These are phyloP conservation scores for Prietella phreatophila DNA, from an alignment of 2,113 vertebrate genomes.

Conservation along the genomic window DNA sequence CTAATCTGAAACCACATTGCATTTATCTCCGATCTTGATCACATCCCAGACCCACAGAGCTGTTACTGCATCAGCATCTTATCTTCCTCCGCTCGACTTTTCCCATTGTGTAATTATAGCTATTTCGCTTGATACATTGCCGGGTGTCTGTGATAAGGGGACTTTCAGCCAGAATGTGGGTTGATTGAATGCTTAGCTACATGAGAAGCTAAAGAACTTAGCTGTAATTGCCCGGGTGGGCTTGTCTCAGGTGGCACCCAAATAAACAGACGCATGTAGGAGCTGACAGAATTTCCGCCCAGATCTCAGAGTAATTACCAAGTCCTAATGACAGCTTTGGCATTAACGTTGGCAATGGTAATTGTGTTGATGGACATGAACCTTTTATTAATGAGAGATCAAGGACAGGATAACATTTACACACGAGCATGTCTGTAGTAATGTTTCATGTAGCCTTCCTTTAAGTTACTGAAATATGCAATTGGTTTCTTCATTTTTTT, in stretches of 20 bases:
- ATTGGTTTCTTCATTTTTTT: not conserved
- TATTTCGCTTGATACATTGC: conserved; percentile 39
- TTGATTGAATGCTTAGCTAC: conserved; percentile 46
- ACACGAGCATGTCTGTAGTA: not conserved
- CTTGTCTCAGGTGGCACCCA: conserved; percentile 25
- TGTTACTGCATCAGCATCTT: conserved; percentile 34
- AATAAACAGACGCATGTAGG: conserved; percentile 39
- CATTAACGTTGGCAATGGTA: conserved; percentile 42
- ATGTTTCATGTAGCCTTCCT: not conserved
- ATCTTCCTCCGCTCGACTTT: conserved; percentile 13
- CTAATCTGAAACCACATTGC: conserved; percentile 47
- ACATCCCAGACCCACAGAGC: conserved; percentile 22
- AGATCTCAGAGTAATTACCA: conserved; percentile 40
- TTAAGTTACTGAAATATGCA: not conserved
- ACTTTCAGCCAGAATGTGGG: conserved; percentile 40
- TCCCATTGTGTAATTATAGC: conserved; percentile 36
- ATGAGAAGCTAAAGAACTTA: conserved; percentile 45
- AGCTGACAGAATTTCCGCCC: conserved; percentile 42
- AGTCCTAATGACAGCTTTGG: conserved; percentile 22
- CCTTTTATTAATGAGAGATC: conserved; percentile 36
- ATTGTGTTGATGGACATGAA: conserved; percentile 35
- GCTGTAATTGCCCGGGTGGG: conserved; percentile 41
- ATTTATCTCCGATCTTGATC: conserved; percentile 32
- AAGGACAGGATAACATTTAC: conserved; percentile 4
- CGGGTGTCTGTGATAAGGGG: conserved; percentile 22